These are phyloP conservation scores for Sericinus montela DNA, from an alignment of 2,888 invertebrate genomes.

Conservation along the genomic window DNA sequence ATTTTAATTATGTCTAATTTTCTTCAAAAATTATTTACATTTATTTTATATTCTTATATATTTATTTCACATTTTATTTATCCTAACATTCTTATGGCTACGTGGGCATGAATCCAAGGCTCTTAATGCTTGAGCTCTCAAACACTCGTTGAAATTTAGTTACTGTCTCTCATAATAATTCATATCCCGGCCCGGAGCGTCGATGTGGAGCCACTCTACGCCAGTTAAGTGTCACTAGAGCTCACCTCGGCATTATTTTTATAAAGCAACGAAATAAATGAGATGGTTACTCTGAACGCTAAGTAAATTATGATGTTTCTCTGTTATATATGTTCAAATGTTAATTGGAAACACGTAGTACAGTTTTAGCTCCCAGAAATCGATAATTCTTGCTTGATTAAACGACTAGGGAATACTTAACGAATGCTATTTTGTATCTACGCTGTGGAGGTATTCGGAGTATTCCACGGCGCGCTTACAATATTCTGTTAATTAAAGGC, in stretches of 20 bases:
- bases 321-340: slow-evolving; percentile 35
- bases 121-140: slow-evolving; percentile 30
- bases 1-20: too few relatives aligned
- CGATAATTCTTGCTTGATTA: slow-evolving; percentile 58
- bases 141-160: slow-evolving; percentile 51
- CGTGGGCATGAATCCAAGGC: slow-evolving; percentile 9
- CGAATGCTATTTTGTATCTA: slow-evolving; percentile 30
- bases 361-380: slow-evolving; percentile 50
- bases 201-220: slow-evolving; percentile 55
- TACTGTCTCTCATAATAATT: slow-evolving; percentile 55
- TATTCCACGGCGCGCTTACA: slow-evolving; percentile 26
- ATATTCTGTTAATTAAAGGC: slow-evolving; percentile 43
- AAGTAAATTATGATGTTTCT: slow-evolving; percentile 25
- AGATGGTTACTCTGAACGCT: slow-evolving; percentile 23
- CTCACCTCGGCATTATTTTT: slow-evolving; percentile 57
- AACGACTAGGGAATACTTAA: slow-evolving; percentile 44
- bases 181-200: slow-evolving; percentile 45
- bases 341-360: slow-evolving; percentile 54
- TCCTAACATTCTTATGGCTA: slow-evolving; percentile 43
- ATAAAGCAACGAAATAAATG: slow-evolving; percentile 35
- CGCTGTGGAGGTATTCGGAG: slow-evolving; percentile 26
- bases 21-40: too few relatives aligned
- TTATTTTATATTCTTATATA: too few relatives aligned
- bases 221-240: slow-evolving; percentile 54
- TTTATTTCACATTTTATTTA: slow-evolving; percentile 35